Conservation (phyloP, 1,140 invertebrate species). For the Trachymyrmex cornetzi region DNA sequence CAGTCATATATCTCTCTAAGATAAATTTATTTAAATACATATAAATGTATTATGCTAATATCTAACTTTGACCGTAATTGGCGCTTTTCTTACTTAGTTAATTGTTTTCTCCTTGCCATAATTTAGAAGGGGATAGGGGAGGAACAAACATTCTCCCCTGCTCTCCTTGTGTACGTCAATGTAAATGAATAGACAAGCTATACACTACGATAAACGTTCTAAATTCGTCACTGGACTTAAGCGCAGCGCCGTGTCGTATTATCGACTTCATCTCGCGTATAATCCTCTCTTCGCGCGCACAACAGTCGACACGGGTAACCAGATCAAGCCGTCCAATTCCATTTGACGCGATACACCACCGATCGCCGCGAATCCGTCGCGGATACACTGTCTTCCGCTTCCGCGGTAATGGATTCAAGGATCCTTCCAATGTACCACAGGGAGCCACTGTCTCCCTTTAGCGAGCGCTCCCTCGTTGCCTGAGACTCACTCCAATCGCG, state of each 20-base stretch:
- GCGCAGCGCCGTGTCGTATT: conserved; percentile 34
- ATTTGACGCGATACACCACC: conserved; percentile 61
- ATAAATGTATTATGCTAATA: too few species aligned
- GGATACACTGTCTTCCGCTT: conserved; percentile 52
- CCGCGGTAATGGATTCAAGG: conserved; percentile 59
- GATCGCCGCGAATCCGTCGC: conserved; percentile 48
- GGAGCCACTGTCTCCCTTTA: conserved; percentile 15
- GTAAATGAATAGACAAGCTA: too few species aligned
- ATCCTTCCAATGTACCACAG: conserved; percentile 43
- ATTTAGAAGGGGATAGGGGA: too few species aligned
- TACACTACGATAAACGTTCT: conserved; percentile 1
- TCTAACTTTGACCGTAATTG: too few species aligned
- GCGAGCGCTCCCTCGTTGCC: conserved; percentile 14
- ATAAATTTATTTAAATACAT: too few species aligned
- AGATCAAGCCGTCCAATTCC: conserved; percentile 56
- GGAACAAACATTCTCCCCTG: too few species aligned
- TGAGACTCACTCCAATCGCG: conserved; percentile 47
- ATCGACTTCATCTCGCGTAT: conserved; percentile 62
- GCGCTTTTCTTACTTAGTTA: too few species aligned
- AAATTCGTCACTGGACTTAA: conserved; percentile 26
- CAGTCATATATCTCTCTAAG: too few species aligned
- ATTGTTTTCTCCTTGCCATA: too few species aligned
- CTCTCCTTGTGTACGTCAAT: too few species aligned
- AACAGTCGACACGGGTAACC: conserved; percentile 56
- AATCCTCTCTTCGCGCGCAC: conserved; percentile 56